Base-by-base conservation (phyloP, 2,888 invertebrate genomes). In the Nycteola revayana region DNA sequence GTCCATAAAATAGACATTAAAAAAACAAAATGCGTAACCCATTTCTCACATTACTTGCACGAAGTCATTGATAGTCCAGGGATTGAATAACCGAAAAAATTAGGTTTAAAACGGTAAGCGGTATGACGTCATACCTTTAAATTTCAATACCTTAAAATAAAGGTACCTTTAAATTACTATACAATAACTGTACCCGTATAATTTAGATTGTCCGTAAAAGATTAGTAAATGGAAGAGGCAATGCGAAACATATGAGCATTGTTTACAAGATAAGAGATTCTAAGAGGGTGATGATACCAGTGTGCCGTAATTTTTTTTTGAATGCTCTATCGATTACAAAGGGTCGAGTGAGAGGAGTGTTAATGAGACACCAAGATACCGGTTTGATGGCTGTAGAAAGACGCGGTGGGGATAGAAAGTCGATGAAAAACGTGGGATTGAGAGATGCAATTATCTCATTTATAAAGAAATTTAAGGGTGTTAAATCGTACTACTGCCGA, bases 381-480 rank as follows among this genome's bases (percentile, higher is more conserved):
- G 40, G 30, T 17, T 42, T 27, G 25, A 42, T 42, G 42, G 33
- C 38, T 34, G 4, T 30, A n/a, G 35, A 42, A 42, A 26, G 27
- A 26, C 36, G 31, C 7, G 31, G 36, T 36, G 31, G 31, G 20
- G 36, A 36, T 36, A 30, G 31, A 32, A 31, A 33, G 28, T 41
- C 37, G 22, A 32, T 23, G 8, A 44, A 45, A 45, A 45, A 37
- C 27, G 26, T 39, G 22, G 32, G 18, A 25, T 36, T 42, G 24
- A 42, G 30, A 38, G 25, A 42, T 29, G 34, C 37, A 20, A 42
- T 42, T 7, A 31, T 42, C 20, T 9, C 26, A 49, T 47, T 49
- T 25, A 47, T 44, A 32, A 50, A 50, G 31, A 42, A 37, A 39
- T 50, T 50, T 25, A 42, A 48, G 28, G 42, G 42, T 41, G 34